Conservation (phyloP, 2,113 vertebrate genomes). For the Passer domesticus region DNA sequence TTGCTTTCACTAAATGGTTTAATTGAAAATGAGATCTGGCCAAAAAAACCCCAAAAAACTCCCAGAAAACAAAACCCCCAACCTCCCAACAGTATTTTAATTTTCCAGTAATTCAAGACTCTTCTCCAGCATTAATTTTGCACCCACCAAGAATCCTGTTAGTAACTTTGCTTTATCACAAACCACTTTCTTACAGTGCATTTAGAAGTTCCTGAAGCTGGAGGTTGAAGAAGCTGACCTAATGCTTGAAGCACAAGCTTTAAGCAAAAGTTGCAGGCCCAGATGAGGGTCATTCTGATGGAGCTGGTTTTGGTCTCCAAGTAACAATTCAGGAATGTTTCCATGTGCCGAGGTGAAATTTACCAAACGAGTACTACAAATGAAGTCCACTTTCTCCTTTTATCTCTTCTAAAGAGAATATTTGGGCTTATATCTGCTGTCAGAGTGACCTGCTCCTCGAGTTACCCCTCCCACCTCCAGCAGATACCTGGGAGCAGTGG, state of each 20-base stretch:
- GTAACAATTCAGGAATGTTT: background rate
- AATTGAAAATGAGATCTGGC: background rate
- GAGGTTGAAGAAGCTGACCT: background rate
- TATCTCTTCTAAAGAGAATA: background rate
- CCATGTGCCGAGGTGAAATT: background rate
- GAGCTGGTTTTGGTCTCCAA: background rate
- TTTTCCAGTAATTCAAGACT: background rate
- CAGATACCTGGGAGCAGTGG: background rate
- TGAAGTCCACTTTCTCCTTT: background rate
- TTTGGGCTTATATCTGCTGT: background rate
- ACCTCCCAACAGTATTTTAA: background rate
- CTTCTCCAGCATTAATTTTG: background rate
- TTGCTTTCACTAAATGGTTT: background rate
- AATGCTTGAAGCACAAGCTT: background rate
- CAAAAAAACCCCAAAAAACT: background rate
- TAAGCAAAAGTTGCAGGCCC: background rate
- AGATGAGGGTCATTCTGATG: background rate
- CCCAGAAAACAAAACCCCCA: background rate
- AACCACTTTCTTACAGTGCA: background rate
- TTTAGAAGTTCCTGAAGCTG: background rate
- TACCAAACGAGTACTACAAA: background rate
- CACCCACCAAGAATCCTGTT: background rate
- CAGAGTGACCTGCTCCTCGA: fast-evolving
- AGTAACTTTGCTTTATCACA: background rate
- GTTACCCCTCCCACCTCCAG: background rate